A percentile compares a stretch with the other conserved stretches of the same genome.
These are phyloP conservation scores for Piaya cayana DNA, from an alignment of 2,113 vertebrate genomes.

Conservation along the genomic window DNA sequence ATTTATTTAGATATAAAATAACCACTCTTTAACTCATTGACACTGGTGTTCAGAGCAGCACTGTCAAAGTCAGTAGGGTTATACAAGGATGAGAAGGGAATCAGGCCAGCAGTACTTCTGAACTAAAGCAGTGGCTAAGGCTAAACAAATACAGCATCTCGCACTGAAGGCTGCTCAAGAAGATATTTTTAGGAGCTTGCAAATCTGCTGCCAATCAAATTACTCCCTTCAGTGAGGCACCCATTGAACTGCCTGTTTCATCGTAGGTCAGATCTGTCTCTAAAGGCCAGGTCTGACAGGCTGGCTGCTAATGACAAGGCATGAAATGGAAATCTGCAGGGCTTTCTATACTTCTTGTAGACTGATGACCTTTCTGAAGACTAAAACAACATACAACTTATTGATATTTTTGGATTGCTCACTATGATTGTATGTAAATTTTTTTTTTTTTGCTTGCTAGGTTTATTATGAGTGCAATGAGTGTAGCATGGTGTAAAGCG, in stretches of 20 bases:
- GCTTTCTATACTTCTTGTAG: background rate
- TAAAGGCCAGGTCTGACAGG: slow-evolving; percentile 72
- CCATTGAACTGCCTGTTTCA: background rate
- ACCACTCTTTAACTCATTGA: background rate
- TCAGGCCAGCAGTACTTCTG: background rate
- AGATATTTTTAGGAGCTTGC: slow-evolving; percentile 21
- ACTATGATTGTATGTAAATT: background rate
- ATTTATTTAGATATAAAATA: background rate
- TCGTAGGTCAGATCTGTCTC: slow-evolving; percentile 60
- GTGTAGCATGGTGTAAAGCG: background rate
- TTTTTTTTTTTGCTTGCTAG: background rate
- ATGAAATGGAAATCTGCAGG: slow-evolving; percentile 16
- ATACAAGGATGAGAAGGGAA: background rate
- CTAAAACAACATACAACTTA: background rate
- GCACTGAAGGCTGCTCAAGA: background rate
- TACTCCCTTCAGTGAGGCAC: background rate
- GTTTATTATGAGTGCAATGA: background rate
- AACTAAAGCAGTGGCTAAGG: background rate
- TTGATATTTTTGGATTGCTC: background rate
- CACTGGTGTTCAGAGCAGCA: background rate
- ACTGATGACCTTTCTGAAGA: slow-evolving; percentile 71
- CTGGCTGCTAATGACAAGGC: slow-evolving; percentile 15
- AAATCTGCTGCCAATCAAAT: background rate
- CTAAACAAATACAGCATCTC: background rate
- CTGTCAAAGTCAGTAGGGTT: background rate